Evolutionary conservation across 2,888 invertebrate genomes (phyloP).

Genomic region (Pasiphila rectangulata): DNA sequence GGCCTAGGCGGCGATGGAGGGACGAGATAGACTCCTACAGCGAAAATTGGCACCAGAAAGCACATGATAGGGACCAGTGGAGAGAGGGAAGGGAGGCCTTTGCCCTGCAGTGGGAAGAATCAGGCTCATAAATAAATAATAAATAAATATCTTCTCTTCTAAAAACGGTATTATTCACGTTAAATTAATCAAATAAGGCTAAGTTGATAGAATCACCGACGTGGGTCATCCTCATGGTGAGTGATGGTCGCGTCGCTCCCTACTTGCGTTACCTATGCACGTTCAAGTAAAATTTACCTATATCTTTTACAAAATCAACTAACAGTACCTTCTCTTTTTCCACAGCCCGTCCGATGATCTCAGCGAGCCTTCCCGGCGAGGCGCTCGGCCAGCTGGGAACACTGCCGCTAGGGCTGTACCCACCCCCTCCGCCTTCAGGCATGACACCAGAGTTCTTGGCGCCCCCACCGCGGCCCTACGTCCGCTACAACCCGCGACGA

Average conservation of each 20-base stretch:
- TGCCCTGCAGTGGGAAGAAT: too few relatives aligned
- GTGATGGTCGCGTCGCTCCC: too few relatives aligned
- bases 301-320: neutral
- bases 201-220: too few relatives aligned
- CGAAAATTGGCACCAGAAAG: too few relatives aligned
- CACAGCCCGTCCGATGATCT: conserved; percentile 84
- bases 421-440: conserved; percentile 70
- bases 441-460: conserved; percentile 83
- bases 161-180: neutral
- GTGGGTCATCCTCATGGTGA: too few relatives aligned
- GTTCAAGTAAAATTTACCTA: neutral
- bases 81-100: too few relatives aligned
- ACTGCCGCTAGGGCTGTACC: conserved; percentile 81
- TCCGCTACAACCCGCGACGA: conserved; percentile 72
- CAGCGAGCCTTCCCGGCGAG: conserved; percentile 84
- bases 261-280: neutral
- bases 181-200: too few relatives aligned
- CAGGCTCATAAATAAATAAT: too few relatives aligned
- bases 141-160: too few relatives aligned
- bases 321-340: conserved; percentile 15
- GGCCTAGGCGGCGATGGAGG: too few relatives aligned
- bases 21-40: too few relatives aligned
- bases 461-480: conserved; percentile 83
- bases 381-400: conserved; percentile 80
- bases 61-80: too few relatives aligned